Base-by-base conservation (phyloP, 35 echinoderm and acorn worm genomes). In the Holothuria glaberrima region DNA sequence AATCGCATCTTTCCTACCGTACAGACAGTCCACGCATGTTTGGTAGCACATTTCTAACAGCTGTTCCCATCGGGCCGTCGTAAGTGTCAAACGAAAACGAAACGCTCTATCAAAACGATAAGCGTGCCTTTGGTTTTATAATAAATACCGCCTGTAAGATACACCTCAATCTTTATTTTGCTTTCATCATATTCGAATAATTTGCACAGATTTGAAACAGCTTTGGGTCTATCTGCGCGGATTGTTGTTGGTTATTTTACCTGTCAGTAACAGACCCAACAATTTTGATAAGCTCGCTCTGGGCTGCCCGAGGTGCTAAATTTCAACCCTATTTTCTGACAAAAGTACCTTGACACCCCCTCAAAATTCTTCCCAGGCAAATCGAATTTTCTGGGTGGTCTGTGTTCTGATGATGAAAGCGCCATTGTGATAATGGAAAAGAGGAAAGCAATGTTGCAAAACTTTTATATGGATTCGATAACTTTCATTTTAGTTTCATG, bases 131-230 rank as follows among this genome's bases (percentile, higher is more conserved):
- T 48, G 74, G 50, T 78, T 78, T 56, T 33, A 50, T 78, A 78
- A 78, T 48, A 78, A 78, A 78, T 48, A 52, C 74, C 74, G 50
- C 29, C 74, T 78, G 44, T 78, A 48, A 78, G 36, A 48, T 21
- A 16, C 29, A 48, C 74, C 50, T 41, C 38, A 78, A 41, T 22
- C 38, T 48, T 78, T 84, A 84, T 84, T 84, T 41, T 84, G 80
- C 57, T 84, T 84, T 84, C 80, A 84, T 84, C 80, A 84, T 63
- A 36, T 32, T 41, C 26, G 28, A 62, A 63, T 84, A 63, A 84
- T 84, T 84, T 84, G 80, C 80, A 32, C 30, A 84, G 80, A 84
- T 84, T 84, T 61, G 30, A 63, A 84, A 84, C 80, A 84, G 80
- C 80, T 84, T 84, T 60, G 54, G 80, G 66, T 54, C 48, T 84